A percentile compares a stretch with the other conserved stretches of the same genome.
Conservation (phyloP, 2,888 invertebrate genomes). For the Protophormia terraenovae region DNA sequence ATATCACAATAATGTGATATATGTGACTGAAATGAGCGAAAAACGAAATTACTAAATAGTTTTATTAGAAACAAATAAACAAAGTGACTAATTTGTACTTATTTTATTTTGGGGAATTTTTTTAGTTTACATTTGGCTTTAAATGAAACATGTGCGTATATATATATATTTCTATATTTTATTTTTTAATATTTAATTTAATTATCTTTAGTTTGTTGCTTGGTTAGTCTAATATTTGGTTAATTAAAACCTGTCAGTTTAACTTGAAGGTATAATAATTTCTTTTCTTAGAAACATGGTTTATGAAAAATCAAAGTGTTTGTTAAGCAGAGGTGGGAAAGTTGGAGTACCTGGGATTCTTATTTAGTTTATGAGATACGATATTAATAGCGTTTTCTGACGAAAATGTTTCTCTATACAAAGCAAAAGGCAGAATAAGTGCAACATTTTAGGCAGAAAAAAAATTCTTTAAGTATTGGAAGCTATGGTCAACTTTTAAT, state of each 20-base stretch:
- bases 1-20: neutral
- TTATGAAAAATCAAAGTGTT: neutral
- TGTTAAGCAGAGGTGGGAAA: neutral
- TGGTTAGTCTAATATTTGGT: neutral
- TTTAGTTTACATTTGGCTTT: neutral
- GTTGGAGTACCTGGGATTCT: neutral
- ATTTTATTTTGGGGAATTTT: neutral
- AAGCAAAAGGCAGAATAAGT: too few relatives aligned
- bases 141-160: too few relatives aligned
- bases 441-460: too few relatives aligned
- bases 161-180: too few relatives aligned
- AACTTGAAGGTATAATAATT: slow-evolving; percentile 7
- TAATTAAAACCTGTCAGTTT: slow-evolving; percentile 47
- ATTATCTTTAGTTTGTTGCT: neutral
- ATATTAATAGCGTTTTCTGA: too few relatives aligned
- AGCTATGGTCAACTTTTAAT: too few relatives aligned
- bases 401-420: too few relatives aligned
- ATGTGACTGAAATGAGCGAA: neutral
- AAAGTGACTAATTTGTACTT: neutral
- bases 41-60: neutral
- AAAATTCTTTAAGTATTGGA: too few relatives aligned
- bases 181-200: too few relatives aligned
- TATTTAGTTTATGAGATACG: too few relatives aligned
- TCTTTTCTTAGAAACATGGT: slow-evolving; percentile 24
- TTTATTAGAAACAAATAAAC: neutral